Evolutionary conservation across 2,888 invertebrate genomes (phyloP), one percentile per base, ranked within the genome.

Genomic region (Eulithis prunata): DNA sequence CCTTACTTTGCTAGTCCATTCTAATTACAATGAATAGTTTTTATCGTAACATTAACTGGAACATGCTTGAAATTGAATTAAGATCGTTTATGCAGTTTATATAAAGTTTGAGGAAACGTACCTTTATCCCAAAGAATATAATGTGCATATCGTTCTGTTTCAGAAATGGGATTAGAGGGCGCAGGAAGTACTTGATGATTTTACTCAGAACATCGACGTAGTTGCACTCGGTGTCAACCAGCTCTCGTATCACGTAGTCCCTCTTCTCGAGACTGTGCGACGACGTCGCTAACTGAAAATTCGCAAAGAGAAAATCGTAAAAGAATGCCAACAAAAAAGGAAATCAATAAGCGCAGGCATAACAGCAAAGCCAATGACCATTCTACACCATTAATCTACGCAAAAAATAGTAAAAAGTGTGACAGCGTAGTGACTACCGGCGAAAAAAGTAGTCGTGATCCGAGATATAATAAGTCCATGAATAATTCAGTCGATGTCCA

Each of bases 191-290:
- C 75, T 95, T 94, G 75, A 96, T 95, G 57, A 98, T 94, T 90
- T 97, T 98, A 80, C 95, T 95, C 60, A 99, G 94, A 11, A 99
- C 99, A 81, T 98, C 98, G 57, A 99, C 96, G 85, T 99, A 99
- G 89, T 99, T 99, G 79, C 96, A 96, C 89, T 99, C 99, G 0
- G 99, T 99, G 86, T 99, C 99, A 47, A 99, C 95, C 62, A 99
- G 93, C 87, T 99, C 99, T 72, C 97, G 95, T 80, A 98, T 97
- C 55, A 97, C 97, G 85, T 98, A 98, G 87, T 99, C 99, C 67
- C 99, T 94, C 87, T 98, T 99, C 87, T 98, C 98, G 75, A 95
- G 88, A 77, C 94, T 95, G 75, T 94, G 94, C 73, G 94, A 93
- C 66, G 94, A 91, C 67, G 92, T 88, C 68, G 93, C 92, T 78